A percentile compares a stretch with the other conserved stretches of the same genome.
Evolutionary conservation across 2,797 vertebrate species (phyloP).

Genomic region (Eidolon dupreanum): DNA sequence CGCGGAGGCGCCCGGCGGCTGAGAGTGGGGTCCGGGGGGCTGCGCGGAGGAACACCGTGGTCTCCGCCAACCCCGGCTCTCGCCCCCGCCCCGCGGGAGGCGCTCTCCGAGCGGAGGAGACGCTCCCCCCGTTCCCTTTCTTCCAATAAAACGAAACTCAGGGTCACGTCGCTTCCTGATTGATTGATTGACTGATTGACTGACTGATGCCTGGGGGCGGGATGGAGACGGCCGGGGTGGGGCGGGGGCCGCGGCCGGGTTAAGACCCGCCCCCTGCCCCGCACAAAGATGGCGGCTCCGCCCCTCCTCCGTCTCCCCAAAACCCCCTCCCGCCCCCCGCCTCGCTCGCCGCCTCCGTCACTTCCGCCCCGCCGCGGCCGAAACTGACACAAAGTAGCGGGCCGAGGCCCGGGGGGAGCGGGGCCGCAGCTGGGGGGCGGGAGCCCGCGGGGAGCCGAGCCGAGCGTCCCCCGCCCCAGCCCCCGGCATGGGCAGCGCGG

Average conservation of each 20-base stretch:
- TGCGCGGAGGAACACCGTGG: background rate
- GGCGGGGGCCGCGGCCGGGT: background rate
- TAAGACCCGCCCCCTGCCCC: conserved; percentile 54
- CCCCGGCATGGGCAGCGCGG: conserved; percentile 81
- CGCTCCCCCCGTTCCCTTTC: background rate
- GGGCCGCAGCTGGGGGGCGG: conserved; percentile 83
- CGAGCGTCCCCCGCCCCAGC: conserved; percentile 83
- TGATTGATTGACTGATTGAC: background rate
- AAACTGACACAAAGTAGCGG: conserved; percentile 80
- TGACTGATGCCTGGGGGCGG: background rate
- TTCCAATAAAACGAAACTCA: background rate
- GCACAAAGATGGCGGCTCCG: conserved; percentile 74
- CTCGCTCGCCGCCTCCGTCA: conserved; percentile 58
- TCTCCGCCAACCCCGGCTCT: background rate
- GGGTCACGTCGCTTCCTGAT: background rate
- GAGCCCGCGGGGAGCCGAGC: conserved; percentile 85
- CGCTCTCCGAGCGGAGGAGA: background rate
- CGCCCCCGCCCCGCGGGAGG: background rate
- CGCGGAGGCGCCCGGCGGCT: background rate
- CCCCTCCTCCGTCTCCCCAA: conserved; percentile 33
- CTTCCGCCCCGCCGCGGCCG: conserved; percentile 75
- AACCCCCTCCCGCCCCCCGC: conserved; percentile 67
- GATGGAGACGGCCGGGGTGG: background rate
- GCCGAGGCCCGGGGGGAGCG: conserved; percentile 64
- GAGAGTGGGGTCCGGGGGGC: background rate